These are phyloP conservation scores for Pristionchus japonicus DNA, from an alignment of 2,888 invertebrate genomes.

Conservation along the genomic window DNA sequence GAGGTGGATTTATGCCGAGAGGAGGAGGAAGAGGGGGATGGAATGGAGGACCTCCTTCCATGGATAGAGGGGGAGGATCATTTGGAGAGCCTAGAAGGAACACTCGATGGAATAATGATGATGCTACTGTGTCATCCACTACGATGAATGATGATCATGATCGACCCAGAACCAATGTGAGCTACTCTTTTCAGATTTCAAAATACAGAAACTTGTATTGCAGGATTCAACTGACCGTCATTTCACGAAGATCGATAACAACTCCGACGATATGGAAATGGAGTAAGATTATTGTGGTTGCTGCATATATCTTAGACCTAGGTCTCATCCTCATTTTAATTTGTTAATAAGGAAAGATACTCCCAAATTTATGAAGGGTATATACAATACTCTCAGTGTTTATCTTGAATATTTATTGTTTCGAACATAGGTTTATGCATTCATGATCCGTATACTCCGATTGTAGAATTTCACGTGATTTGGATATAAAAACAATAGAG, in stretches of 20 bases:
- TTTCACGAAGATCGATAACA: slow-evolving; percentile 10
- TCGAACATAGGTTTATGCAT: not conserved
- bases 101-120: slow-evolving; percentile 46
- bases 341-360: slow-evolving; percentile 29
- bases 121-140: slow-evolving; percentile 53
- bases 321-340: not conserved
- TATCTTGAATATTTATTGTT: slow-evolving; percentile 15
- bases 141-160: slow-evolving; percentile 50
- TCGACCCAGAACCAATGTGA: not conserved
- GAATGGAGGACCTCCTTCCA: slow-evolving; percentile 19
- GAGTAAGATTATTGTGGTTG: not conserved
- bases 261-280: slow-evolving; percentile 40
- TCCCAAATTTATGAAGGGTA: slow-evolving; percentile 13
- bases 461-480: not conserved
- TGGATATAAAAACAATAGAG: not conserved
- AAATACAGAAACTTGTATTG: not conserved
- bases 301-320: not conserved
- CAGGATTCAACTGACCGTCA: slow-evolving; percentile 26
- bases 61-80: not conserved
- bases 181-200: too few species aligned
- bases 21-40: slow-evolving; percentile 41
- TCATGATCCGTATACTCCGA: not conserved
- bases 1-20: not conserved
- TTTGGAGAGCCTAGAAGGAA: not conserved
- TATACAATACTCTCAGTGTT: not conserved